Evolutionary conservation across 2,888 invertebrate species (phyloP), one percentile per base, ranked within the genome.

Genomic region (Drosophila suboccidentalis): DNA sequence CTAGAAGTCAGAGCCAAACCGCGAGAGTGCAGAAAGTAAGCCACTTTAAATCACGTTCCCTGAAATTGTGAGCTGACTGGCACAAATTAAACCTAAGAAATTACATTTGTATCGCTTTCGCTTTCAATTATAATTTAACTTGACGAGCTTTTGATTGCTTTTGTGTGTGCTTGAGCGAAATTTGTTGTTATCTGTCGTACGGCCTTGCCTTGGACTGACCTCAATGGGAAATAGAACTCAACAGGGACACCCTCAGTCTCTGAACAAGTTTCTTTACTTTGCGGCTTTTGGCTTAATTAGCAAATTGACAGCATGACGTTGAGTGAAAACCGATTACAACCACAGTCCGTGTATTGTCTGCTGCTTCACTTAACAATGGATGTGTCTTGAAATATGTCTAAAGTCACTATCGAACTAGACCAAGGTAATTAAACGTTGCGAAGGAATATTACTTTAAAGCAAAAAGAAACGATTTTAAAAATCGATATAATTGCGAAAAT

Each of bases 51-150:
- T 47, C 19, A 19, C 34, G 22, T 11, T 22, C 13, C 8, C 34
- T 29, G 29, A 34, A 49, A 61, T 50, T 57, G 54, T 63, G 61
- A 41, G 60, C 64, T 63, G 63, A 61, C 60, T 78, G 67, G 54
- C 67, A 73, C 67, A 82, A 82, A 75, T 85, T 82, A 54, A 82
- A 82, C 82, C 65, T 66, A 58, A 53, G 77, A 79, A 79, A 85
- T 81, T 61, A 78, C 75, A 81, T 85, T 81, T 85, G 82, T 85
- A 70, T 75, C 80, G 71, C 80, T 85, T 85, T 80, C 85, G 85
- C 78, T 84, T 81, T 80, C 78, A 84, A 80, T 74, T 84, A 74
- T 73, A 78, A 78, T 78, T 70, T 70, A 34, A 55, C 51, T 61
- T 78, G 78, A 74, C 78, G 84, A 82, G 72, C 59, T 65, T 82